Evolutionary conservation across 2,888 invertebrate genomes (phyloP).

Genomic region (Odontocolon sp.): DNA sequence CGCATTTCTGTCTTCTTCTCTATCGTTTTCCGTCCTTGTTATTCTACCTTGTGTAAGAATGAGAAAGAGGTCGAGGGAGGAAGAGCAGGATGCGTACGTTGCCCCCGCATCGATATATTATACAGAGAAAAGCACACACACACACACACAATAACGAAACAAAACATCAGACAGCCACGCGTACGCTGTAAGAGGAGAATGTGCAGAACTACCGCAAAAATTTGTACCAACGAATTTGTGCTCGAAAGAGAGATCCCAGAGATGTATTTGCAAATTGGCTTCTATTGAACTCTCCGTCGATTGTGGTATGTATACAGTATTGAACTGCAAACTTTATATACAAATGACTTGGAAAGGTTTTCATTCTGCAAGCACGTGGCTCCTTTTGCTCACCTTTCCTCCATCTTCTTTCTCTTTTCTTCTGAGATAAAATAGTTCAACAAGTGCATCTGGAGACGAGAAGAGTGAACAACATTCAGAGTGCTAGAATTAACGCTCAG

Average conservation of each 20-base stretch:
- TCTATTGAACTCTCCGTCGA: constrained; percentile 20
- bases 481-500: constrained; percentile 59
- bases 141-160: constrained; percentile 6
- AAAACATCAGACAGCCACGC: constrained; percentile 42
- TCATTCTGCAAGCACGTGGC: constrained; percentile 24
- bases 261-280: constrained; percentile 48
- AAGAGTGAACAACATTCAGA: constrained; percentile 17
- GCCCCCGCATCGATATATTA: constrained; percentile 62
- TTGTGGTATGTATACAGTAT: neutral
- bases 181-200: constrained; percentile 3
- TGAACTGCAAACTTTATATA: constrained; percentile 22
- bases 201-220: constrained; percentile 13
- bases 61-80: constrained; percentile 60
- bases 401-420: neutral
- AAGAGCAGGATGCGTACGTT: constrained; percentile 69
- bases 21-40: constrained; percentile 31
- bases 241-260: neutral
- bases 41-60: constrained; percentile 49
- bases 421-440: neutral
- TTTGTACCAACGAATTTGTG: constrained; percentile 39
- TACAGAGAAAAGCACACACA: neutral
- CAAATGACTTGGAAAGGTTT: constrained; percentile 20
- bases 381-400: neutral
- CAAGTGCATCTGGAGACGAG: neutral
- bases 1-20: constrained; percentile 32